Base-by-base conservation (phyloP, 1,140 invertebrate species). In the Charaxes varanes region DNA sequence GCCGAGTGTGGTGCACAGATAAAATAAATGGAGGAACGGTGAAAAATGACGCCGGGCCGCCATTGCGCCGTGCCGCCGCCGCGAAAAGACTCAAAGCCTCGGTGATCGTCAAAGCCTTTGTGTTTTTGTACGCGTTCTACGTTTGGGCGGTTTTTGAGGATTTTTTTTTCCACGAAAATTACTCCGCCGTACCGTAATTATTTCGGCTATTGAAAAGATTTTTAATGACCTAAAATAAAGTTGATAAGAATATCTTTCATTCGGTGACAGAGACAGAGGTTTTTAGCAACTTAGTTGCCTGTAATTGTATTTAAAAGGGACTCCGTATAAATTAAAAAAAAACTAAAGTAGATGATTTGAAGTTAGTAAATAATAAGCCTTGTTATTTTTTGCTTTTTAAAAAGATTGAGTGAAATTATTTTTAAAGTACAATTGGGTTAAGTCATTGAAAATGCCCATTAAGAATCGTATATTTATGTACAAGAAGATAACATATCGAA, bases 21-120 rank as follows among this genome's bases (percentile, higher is more conserved):
- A 79, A 79, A 74, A 80, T 80, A 80, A 77, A 80, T 77, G 74
- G 74, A 63, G 50, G 53, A 62, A 48, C 59, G 37, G 62, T 79
- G 74, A 79, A 79, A 79, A 79, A 79, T 79, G 74, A 79, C 61
- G 67, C 22, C 21, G 13, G 42, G 62, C 27, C 36, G 32, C 49
- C 54, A 12, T 31, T 31, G 14, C 57, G 63, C 33, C 33, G 11
- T 44, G 61, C 38, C 46, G 37, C 52, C 56, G 35, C 58, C 60
- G 68, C 60, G 65, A 67, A 69, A 71, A 46, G 22, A 65, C 53
- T 57, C 56, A 71, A 76, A 69, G 68, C 68, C 62, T 68, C 59
- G 33, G 48, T 46, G 33, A 22, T 34, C 48, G 40, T 47, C 50
- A 53, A 53, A 53, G 43, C 43, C 44, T 53, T 47, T 51, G 48